Evolutionary conservation across 2,797 vertebrate species (phyloP).

Genomic region (Falco cherrug): DNA sequence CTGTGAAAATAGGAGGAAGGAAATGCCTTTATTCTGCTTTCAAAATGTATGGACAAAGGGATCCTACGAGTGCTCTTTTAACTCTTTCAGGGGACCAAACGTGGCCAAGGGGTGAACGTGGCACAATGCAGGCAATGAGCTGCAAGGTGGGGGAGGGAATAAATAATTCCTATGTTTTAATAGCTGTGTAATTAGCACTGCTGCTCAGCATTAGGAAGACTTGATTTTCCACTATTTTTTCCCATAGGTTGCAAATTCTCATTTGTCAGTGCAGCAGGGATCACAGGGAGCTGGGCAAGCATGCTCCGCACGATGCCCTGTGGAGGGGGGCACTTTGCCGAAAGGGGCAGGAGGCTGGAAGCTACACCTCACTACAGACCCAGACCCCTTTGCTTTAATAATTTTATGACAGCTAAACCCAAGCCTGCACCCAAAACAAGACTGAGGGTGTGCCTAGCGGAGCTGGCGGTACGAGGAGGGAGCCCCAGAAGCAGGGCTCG

Average conservation of each 20-base stretch:
- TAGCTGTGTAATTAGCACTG: slow-evolving; percentile 4
- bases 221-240: background rate
- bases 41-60: slow-evolving; percentile 26
- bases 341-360: background rate
- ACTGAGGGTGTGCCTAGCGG: background rate
- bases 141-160: background rate
- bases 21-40: slow-evolving; percentile 55
- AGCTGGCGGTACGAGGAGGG: background rate
- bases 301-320: background rate
- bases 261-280: background rate
- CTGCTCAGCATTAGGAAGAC: background rate
- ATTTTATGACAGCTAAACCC: background rate
- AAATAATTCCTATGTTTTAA: background rate
- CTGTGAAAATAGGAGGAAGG: slow-evolving; percentile 44
- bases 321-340: background rate
- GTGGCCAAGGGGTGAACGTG: background rate
- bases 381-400: background rate
- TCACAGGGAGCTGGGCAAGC: background rate
- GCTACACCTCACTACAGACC: background rate
- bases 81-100: background rate
- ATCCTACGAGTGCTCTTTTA: background rate
- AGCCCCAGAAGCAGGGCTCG: accelerated
- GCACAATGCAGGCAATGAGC: background rate
- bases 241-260: background rate
- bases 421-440: background rate